Conservation (phyloP, 2,888 invertebrate species). For the Nomada fabriciana region DNA sequence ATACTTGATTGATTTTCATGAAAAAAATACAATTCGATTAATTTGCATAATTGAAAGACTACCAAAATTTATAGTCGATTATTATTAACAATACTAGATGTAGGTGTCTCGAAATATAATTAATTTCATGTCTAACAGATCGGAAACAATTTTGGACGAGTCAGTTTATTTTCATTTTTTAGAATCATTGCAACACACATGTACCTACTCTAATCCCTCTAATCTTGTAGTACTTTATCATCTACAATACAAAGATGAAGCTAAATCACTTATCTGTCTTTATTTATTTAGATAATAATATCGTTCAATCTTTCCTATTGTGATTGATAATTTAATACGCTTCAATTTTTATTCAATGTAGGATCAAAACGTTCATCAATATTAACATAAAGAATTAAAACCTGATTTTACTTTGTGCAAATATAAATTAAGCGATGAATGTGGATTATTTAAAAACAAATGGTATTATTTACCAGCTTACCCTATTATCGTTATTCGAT, state of each 20-base stretch:
- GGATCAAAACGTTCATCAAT: background rate
- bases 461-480: too few relatives aligned
- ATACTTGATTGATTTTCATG: background rate
- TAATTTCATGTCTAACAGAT: background rate
- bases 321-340: background rate
- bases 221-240: background rate
- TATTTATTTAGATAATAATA: background rate
- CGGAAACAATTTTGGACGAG: background rate
- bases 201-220: background rate
- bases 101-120: constrained; percentile 27
- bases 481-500: too few relatives aligned
- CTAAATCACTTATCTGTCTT: background rate
- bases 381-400: background rate
- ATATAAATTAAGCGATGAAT: background rate
- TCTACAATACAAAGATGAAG: background rate
- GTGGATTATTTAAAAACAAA: background rate
- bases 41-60: constrained; percentile 14
- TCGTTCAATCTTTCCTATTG: background rate
- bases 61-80: constrained; percentile 5
- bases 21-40: background rate
- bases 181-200: background rate
- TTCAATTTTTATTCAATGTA: background rate
- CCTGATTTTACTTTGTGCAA: background rate
- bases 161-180: background rate
- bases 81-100: constrained; percentile 9